These are phyloP conservation scores for Vidua chalybeata DNA, from an alignment of 2,113 vertebrate genomes.

Conservation along the genomic window DNA sequence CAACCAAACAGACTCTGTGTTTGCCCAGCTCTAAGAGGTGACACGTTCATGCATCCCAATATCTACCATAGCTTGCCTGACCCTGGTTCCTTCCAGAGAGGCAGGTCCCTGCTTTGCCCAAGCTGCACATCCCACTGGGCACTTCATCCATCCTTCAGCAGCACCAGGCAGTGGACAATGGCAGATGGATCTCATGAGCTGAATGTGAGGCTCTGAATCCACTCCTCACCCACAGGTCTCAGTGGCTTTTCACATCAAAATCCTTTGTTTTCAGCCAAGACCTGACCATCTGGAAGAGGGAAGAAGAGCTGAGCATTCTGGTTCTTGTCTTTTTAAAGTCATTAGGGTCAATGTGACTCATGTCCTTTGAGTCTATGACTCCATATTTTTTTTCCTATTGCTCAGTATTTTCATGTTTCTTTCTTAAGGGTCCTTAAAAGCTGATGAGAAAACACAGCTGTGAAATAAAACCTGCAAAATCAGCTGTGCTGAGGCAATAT, in stretches of 20 bases:
- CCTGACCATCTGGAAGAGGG: background rate
- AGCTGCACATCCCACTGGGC: background rate
- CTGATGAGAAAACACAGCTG: background rate
- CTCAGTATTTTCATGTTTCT: background rate
- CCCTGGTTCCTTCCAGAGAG: background rate
- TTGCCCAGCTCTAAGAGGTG: background rate
- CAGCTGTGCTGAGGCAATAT: background rate
- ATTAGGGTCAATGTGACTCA: background rate
- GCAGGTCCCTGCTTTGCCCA: background rate
- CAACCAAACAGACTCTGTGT: background rate
- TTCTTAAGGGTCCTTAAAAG: background rate
- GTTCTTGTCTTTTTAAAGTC: background rate
- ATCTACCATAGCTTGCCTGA: background rate
- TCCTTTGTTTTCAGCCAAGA: background rate
- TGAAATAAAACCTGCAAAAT: background rate
- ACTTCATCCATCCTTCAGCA: background rate
- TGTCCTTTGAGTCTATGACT: background rate
- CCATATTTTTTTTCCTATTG: background rate
- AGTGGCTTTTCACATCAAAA: background rate
- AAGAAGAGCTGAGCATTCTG: background rate
- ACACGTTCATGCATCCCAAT: accelerated
- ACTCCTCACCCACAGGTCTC: background rate
- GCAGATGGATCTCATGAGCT: background rate
- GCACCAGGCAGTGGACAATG: background rate
- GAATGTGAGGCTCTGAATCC: background rate